Base-by-base conservation (phyloP, 1,140 invertebrate genomes). In the Lucilia cuprina region DNA sequence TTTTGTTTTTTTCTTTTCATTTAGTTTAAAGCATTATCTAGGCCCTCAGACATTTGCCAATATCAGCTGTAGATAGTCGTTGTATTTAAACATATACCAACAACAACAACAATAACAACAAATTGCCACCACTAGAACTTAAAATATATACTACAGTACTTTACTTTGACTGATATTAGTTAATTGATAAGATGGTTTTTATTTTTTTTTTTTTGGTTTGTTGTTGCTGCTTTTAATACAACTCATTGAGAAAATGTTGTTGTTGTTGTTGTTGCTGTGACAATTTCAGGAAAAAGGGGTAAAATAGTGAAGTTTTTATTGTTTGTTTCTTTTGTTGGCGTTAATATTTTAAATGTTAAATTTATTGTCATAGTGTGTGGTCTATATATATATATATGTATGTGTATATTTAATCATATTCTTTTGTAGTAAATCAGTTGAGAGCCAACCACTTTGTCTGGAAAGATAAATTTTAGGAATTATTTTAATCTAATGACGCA, bases 41-140 rank as follows among this genome's bases (percentile, higher is more conserved):
- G 41, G 77, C 19, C 77, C 77, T 19, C 17, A 80, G 77, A 80
- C 77, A 80, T 80, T 80, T 49, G 25, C n/a, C 77, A 21, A 49
- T 80, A 80, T 80, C 77, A 80, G 77, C 25, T 50, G 41, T 49
- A 80, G 77, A 80, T 80, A 80, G 41, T 49, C 47, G 21, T 7
- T 47, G 77, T 49, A 17, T 34, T 70, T 70, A 70, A 70, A 25
- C 77, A 19, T 19, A 34, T 35, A 35, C 74, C n/a, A 47, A 41
- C 34, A 41, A 78, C 30, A 80, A 80, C 21, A 10, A 80, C 77
- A 80, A 41, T n/a, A n/a, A n/a, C n/a, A n/a, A 30, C 19, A 10
- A 80, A 12, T n/a, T 55, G 4, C 49, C 13, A 55, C 50, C 50
- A 55, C 50, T 41, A 41, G 41, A 41, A 41, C 41, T 41, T 41